Evolutionary conservation across 2,888 invertebrate species (phyloP), one percentile per base, ranked within the genome.

Genomic region (Pheosia tremula): DNA sequence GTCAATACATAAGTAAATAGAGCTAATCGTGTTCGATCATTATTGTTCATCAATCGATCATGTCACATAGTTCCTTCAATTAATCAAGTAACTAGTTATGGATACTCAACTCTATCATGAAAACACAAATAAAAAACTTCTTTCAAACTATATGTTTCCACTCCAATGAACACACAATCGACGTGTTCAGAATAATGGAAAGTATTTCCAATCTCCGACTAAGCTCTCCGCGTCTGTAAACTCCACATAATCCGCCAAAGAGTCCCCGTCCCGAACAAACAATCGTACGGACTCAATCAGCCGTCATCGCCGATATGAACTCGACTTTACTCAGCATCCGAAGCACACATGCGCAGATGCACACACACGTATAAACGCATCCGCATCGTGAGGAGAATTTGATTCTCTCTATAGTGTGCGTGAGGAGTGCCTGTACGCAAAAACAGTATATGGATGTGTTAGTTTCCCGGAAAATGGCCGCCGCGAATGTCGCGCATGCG

Each of bases 401-500:
- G 83, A 86, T 84, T 87, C 76, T 68, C 60, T 62, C 57, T 63
- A 65, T 61, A 73, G 83, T 78, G 81, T 78, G 78, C 66, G 72
- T 75, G 62, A 71, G 62, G 64, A 68, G 66, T 69, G 65, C 61
- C 55, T 62, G 66, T 62, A 59, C 65, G 66, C 59, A 59, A 69
- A 74, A 64, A 64, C 37, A 49, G 36, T 4, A 41, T 61, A 66
- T 62, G 61, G 66, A 67, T 81, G 88, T 88, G 84, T 87, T 82
- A 53, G 86, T 81, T 81, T 81, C 77, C 80, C 87, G 86, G 89
- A 89, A 91, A 91, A 92, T 92, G 92, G 92, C 92, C 86, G 92
- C 86, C 90, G 64, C 53, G 41, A 53, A 56, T 56, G 64, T 53
- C 57, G 80, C 91, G 92, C 92, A 87, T 89, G 91, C 91, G 90